Base-by-base conservation (phyloP, 2,888 invertebrate species). In the Sericinus montela region DNA sequence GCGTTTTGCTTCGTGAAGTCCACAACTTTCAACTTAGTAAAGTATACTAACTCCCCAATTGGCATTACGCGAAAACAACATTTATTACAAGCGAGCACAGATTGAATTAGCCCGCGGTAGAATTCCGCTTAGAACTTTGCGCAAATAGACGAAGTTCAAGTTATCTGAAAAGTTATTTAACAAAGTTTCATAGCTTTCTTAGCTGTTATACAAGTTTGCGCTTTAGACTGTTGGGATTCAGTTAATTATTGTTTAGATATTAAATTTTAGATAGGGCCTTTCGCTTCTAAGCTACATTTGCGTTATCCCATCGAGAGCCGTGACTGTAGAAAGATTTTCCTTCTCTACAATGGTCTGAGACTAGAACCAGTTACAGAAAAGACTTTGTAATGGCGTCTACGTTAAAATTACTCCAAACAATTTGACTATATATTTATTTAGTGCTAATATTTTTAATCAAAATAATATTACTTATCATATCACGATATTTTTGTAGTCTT, bases 161-260 rank as follows among this genome's bases (percentile, higher is more conserved):
- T 88, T 88, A 88, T 88, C 87, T 87, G 87, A 88, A 88, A 88
- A 88, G 87, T 88, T 88, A 88, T 87, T 88, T 87, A 88, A 88
- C 88, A 88, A 88, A 88, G 88, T 88, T 88, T 88, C 88, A 87
- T 87, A 86, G 87, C 87, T 84, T 86, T 87, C 81, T 80, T 73
- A 72, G 69, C 58, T 60, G 80, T 69, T 66, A 67, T 60, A 62
- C 67, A 77, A 86, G 72, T 80, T 78, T 82, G 75, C 59, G 74
- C 82, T 78, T 65, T 84, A 71, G 67, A 69, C 55, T 60, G 63
- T 63, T 54, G 62, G 62, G 66, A 77, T 85, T 84, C 69, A 72
- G 80, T 80, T 71, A 77, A 74, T 80, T 79, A 72, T 86, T 63
- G 74, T 71, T 70, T 72, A 73, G 54, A 64, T 63, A 65, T 60